Base-by-base conservation (phyloP, 2,113 vertebrate species). In the Platichthys flesus region DNA sequence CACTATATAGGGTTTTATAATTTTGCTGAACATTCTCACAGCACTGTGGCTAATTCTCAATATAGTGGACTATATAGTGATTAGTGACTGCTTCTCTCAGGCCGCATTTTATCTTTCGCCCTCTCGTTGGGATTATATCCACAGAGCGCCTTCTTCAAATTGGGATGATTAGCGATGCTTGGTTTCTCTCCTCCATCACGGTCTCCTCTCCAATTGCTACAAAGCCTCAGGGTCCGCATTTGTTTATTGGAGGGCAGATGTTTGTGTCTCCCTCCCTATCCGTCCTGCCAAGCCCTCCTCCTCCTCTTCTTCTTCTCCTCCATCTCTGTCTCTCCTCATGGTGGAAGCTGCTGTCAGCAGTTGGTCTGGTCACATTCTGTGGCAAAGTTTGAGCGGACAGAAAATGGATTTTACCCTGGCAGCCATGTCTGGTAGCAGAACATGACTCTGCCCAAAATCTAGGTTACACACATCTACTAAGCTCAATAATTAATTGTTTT, bases 241-340 rank as follows among this genome's bases (percentile, higher is more conserved):
- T 84, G 82, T 79, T 87, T 79, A 70, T 52, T 31, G 59, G 60
- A 64, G 31, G 84, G 76, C 74, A 89, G 72, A 83, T 86, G 83
- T 76, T 79, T 77, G 62, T 73, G 76, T 78, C 80, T 72, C 75
- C 56, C 56, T 83, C 40, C 56, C 54, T 31, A 56, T 82, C 67
- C 51, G 45, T 77, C 52, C 60, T 57, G 49, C 79, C 71, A 58
- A 71, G n/a, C 45, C 28, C 42, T 20, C 49, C 23, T 20, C 49
- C 23, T 68, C 51, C n/a, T 68, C 51, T 24, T 28, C 57, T 54
- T 60, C 45, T 16, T 12, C 24, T 26, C 56, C 47, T 51, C 31
- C 42, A 16, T 37, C 23, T 68, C 51, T 23, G 21, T 51, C 52
- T 60, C 45, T 16, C 24, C 45, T 37, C 65, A 7, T 66, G 1